Evolutionary conservation across 1,140 invertebrate species (phyloP).

Genomic region (Maconellicoccus hirsutus): DNA sequence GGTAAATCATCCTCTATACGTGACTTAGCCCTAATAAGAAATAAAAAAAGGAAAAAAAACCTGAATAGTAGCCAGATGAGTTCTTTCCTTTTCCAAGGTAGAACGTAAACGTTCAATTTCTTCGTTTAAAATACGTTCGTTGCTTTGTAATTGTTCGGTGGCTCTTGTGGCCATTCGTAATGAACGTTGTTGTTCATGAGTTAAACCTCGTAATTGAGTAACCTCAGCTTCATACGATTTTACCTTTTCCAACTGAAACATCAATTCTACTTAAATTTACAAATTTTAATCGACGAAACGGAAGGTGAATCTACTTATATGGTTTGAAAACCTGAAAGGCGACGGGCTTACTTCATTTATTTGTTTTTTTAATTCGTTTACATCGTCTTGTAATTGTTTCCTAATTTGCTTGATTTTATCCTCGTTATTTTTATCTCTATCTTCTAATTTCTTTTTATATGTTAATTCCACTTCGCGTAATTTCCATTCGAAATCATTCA

Average conservation of each 20-base stretch:
- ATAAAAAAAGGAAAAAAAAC: constrained; percentile 20
- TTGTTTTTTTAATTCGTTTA: constrained; percentile 27
- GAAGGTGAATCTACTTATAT: no score
- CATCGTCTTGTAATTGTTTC: constrained; percentile 30
- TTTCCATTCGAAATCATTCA: constrained; percentile 59
- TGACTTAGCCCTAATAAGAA: background rate
- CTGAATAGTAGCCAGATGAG: constrained; percentile 37
- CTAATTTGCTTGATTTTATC: constrained; percentile 37
- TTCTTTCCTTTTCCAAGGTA: constrained; percentile 40
- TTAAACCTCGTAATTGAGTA: constrained; percentile 43
- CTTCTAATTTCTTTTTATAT: constrained; percentile 47
- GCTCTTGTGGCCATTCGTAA: constrained; percentile 42
- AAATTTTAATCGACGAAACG: no score
- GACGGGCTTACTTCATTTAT: constrained; percentile 33
- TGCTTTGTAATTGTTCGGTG: constrained; percentile 43
- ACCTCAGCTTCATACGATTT: constrained; percentile 41
- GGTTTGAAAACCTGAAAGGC: background rate
- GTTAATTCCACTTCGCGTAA: constrained; percentile 48
- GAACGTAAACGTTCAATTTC: constrained; percentile 41
- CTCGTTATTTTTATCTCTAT: constrained; percentile 40
- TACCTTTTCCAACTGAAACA: constrained; percentile 7
- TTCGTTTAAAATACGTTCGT: constrained; percentile 43
- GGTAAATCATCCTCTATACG: no score
- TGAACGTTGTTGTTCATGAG: constrained; percentile 44
- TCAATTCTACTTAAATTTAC: no score